Percentiles rank a stretch among this genome's conserved stretches.
phyloP scores from a whole-genome alignment of 2,888 invertebrate genomes.

The Acleris sparsana region DNA sequence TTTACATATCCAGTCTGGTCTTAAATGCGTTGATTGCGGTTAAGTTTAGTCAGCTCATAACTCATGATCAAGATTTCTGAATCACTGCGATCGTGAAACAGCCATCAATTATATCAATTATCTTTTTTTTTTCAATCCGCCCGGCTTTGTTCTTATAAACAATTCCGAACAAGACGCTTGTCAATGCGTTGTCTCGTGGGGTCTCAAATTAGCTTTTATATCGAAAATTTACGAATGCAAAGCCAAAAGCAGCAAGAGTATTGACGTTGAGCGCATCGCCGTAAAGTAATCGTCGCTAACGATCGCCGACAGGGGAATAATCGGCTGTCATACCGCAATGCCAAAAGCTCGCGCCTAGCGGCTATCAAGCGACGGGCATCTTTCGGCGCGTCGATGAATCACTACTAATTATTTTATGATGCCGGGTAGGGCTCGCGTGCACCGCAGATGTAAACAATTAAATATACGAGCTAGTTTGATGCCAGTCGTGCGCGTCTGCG shows the following conservation, averaged over 20 bases:
- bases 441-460: slow-evolving; percentile 60
- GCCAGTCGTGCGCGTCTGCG: slow-evolving; percentile 39
- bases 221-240: background rate
- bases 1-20: too few species aligned
- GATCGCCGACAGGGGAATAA: slow-evolving; percentile 76
- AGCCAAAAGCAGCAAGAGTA: slow-evolving; percentile 39
- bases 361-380: slow-evolving; percentile 61
- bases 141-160: background rate
- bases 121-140: background rate
- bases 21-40: too few species aligned
- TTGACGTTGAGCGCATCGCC: slow-evolving; percentile 56
- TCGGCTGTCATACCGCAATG: slow-evolving; percentile 77
- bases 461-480: slow-evolving; percentile 43
- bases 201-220: background rate
- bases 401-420: slow-evolving; percentile 77
- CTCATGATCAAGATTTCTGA: background rate
- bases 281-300: slow-evolving; percentile 68
- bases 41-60: background rate
- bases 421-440: slow-evolving; percentile 40
- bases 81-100: background rate
- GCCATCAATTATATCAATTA: background rate
- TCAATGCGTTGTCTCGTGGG: background rate
- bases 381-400: slow-evolving; percentile 73
- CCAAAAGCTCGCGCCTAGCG: slow-evolving; percentile 69
- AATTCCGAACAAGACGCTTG: background rate